Base-by-base conservation (phyloP, 2,888 invertebrate species). In the Macropis europaea region DNA sequence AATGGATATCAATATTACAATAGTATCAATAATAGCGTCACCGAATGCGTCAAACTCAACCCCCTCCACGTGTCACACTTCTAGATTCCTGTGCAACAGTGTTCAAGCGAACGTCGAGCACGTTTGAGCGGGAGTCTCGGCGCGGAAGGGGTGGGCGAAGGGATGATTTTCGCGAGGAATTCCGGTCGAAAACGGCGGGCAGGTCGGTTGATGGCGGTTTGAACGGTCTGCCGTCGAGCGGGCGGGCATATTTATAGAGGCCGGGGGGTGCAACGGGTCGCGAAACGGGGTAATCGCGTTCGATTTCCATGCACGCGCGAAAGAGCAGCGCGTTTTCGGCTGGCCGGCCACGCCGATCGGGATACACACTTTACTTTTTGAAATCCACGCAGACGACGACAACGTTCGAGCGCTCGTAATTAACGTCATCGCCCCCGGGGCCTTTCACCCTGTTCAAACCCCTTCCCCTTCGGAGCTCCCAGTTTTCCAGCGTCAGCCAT, bases 371-470 rank as follows among this genome's bases (percentile, higher is more conserved):
- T 80, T 71, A 76, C 77, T 84, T 78, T 81, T 79, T 77, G 67
- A 76, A 82, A 82, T 73, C 62, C 73, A 70, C 73, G 70, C 76
- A 73, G 77, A 66, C 73, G 64, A 60, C 64, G 73, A 48, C 77
- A 75, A 76, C 75, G 74, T 70, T 52, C 73, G 68, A 69, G 73
- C 79, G 77, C 76, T 81, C 77, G 85, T 84, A 86, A 86, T 86
- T 86, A 86, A 85, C 82, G 78, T 82, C 83, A 75, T 79, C 76
- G 71, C 71, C 70, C 71, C 54, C 53, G 67, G 72, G 69, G 47
- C 60, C 68, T 64, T 45, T 26, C 38, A 32, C 48, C 45, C 34
- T 59, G 61, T 59, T 30, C 62, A 24, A 28, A 32, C 56, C 53
- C 50, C 52, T 17, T 45, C 36, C 0, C 50, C 15, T 24, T 13